A percentile compares a stretch with the other conserved stretches of the same genome.
These are phyloP conservation scores for Cyrtonyx montezumae DNA, from an alignment of 2,113 vertebrate species.

Conservation along the genomic window DNA sequence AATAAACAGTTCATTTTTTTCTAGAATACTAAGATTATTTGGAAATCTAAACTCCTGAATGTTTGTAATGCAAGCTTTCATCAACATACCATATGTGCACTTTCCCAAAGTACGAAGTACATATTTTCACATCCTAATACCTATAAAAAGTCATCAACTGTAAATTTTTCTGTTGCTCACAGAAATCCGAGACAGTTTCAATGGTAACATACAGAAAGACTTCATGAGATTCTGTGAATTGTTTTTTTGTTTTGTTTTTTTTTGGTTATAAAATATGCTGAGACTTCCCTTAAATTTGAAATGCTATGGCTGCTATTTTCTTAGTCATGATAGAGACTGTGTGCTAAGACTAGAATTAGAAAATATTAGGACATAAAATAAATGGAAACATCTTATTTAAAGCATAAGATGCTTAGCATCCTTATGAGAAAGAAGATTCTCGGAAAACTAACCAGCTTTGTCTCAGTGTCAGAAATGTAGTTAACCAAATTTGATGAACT, in stretches of 20 bases:
- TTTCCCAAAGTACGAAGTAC: neutral
- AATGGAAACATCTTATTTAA: neutral
- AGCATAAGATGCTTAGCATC: neutral
- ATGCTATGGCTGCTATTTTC: neutral
- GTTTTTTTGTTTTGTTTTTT: too few relatives aligned
- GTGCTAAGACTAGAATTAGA: neutral
- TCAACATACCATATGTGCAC: neutral
- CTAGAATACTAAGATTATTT: neutral
- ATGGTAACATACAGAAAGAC: neutral
- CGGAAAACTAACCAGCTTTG: neutral
- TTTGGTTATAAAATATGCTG: neutral
- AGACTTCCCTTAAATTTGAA: neutral
- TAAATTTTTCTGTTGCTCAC: neutral
- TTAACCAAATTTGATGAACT: neutral
- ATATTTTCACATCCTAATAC: neutral
- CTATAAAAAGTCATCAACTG: neutral
- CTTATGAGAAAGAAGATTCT: neutral
- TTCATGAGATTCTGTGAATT: neutral
- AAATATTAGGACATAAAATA: neutral
- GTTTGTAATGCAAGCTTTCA: neutral
- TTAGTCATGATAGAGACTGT: neutral
- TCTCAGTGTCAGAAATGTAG: neutral
- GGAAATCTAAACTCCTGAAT: neutral
- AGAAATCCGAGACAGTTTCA: rapidly evolving
- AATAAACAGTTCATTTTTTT: neutral